Conservation (phyloP, 2,113 vertebrate genomes). For the Catharus bicknelli region DNA sequence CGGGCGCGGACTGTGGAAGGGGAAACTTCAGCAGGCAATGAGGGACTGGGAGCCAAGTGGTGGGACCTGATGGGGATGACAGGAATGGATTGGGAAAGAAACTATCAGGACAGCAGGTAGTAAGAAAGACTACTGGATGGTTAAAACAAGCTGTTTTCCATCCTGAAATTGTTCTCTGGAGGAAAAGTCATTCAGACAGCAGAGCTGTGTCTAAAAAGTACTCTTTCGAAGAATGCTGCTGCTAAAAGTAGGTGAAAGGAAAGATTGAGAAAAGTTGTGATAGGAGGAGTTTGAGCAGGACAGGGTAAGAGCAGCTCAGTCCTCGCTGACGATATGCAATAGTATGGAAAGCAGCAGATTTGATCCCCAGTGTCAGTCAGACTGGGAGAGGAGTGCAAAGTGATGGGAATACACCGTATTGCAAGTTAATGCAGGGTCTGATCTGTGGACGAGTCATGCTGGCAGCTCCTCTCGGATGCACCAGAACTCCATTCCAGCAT, state of each 20-base stretch:
- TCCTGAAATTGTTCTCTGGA: not conserved
- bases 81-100: not conserved
- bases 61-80: not conserved
- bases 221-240: not conserved
- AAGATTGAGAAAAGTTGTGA: not conserved
- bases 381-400: not conserved
- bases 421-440: not conserved
- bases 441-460: not conserved
- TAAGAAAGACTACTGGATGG: not conserved
- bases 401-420: not conserved
- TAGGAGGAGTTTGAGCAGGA: not conserved
- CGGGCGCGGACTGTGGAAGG: fast-evolving
- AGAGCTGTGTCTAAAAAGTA: not conserved
- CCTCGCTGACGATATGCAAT: not conserved
- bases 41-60: not conserved
- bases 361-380: not conserved
- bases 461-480: not conserved
- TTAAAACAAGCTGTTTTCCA: not conserved
- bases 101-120: not conserved
- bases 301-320: not conserved
- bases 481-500: not conserved
- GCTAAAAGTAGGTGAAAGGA: not conserved
- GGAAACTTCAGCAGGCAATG: too few relatives aligned
- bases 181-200: not conserved
- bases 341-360: not conserved